Base-by-base conservation (phyloP, 2,113 vertebrate species). In the Clinocottus analis region DNA sequence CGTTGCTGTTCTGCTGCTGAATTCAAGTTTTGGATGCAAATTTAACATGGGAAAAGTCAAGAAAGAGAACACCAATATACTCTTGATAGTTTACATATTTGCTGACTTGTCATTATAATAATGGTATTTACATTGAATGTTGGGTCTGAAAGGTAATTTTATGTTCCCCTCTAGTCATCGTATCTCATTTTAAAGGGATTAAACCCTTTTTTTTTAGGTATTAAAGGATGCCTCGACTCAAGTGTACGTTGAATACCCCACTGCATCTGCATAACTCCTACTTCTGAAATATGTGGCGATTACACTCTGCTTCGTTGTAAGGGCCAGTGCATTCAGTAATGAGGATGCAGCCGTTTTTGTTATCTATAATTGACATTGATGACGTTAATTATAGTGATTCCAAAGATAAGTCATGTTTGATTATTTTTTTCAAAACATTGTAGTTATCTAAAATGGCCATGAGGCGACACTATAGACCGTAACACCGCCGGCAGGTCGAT, bases 391-490 rank as follows among this genome's bases (percentile, higher is more conserved):
- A 9, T 35, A 9, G 35, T 43, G 51, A 23, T 53, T 53, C 47
- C 2, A 13, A 13, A 2, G 16, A 37, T 47, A 72, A 35, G 39
- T 7, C 3, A 16, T 35, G 29, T 11, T 35, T 64, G 16, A 14
- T 0, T 70, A 16, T 49, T 33, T 21, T 93, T 37, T 73, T 84
- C 23, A 91, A 47, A 19, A 14, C 4, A 17, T 7, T 68, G 82
- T 31, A 83, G 67, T 85, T 56, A 21, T 43, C 14, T 14, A 0
- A 70, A 66, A 43, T 45, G 64, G 27, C 86, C 89, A 63, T 17
- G 10, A 43, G 84, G 56, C 7, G 84, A 79, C 84, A 59, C 63
- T 82, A 14, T 72, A 85, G 82, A 89, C 87, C 87, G 58, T 66
- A 51, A 69, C 35, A 75, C 64, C 16, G 14, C 17, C 11, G 16